Evolutionary conservation across 2,888 invertebrate genomes (phyloP).

Genomic region (Troides oblongomaculatus): DNA sequence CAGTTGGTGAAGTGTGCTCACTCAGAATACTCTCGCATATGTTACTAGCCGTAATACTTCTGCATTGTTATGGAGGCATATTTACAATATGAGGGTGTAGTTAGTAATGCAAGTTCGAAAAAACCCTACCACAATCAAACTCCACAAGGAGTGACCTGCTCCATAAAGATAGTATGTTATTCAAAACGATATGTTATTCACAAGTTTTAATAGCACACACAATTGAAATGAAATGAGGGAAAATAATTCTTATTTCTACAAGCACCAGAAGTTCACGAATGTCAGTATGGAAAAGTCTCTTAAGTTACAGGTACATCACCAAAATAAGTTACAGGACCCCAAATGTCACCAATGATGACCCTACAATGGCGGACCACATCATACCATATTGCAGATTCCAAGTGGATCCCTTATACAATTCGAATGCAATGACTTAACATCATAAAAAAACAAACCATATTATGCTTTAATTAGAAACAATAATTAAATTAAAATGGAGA

Average conservation of each 20-base stretch:
- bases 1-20: no score
- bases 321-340: conserved; percentile 28
- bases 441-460: conserved; percentile 55
- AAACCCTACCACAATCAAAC: no score
- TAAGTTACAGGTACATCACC: conserved; percentile 35
- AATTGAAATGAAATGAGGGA: conserved; percentile 68
- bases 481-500: conserved; percentile 70
- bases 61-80: no score
- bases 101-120: no score
- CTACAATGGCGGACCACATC: conserved; percentile 30
- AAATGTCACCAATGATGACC: not conserved
- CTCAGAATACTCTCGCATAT: no score
- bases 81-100: no score
- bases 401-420: conserved; percentile 51
- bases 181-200: not conserved
- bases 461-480: conserved; percentile 70
- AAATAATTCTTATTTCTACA: conserved; percentile 65
- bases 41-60: no score
- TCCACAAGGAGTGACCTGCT: no score
- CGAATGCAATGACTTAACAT: conserved; percentile 56
- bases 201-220: conserved; percentile 37
- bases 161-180: no score
- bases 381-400: conserved; percentile 77
- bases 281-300: conserved; percentile 50
- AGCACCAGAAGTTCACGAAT: conserved; percentile 72